These are phyloP conservation scores for Mungos mungo DNA, from an alignment of 2,113 vertebrate species.

Conservation along the genomic window DNA sequence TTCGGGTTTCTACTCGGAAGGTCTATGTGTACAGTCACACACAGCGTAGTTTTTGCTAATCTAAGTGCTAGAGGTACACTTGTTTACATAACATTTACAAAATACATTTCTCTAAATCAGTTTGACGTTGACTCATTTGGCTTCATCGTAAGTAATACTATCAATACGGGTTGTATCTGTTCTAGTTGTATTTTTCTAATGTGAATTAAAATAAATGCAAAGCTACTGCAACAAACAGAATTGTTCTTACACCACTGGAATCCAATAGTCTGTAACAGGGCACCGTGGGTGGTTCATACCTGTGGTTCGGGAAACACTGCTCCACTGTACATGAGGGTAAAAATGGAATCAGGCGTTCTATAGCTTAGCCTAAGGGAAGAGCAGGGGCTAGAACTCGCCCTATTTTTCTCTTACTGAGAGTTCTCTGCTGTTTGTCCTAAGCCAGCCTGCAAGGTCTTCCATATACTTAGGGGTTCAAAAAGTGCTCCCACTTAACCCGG, in stretches of 20 bases:
- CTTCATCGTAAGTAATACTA: neutral
- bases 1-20: neutral
- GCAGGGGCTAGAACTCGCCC: neutral
- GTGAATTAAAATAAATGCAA: neutral
- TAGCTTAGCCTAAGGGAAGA: neutral
- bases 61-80: neutral
- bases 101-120: constrained; percentile 26
- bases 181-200: neutral
- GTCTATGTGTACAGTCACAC: neutral
- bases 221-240: neutral
- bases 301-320: neutral
- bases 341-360: neutral
- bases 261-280: neutral
- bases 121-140: neutral
- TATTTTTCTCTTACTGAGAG: neutral
- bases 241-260: neutral
- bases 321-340: neutral
- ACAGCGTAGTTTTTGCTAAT: neutral
- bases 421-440: neutral
- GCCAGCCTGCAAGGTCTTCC: neutral
- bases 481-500: neutral
- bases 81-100: neutral
- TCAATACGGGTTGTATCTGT: neutral
- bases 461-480: neutral
- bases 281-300: neutral